Base-by-base conservation (phyloP, 2,113 vertebrate species). In the Austrofundulus limnaeus region DNA sequence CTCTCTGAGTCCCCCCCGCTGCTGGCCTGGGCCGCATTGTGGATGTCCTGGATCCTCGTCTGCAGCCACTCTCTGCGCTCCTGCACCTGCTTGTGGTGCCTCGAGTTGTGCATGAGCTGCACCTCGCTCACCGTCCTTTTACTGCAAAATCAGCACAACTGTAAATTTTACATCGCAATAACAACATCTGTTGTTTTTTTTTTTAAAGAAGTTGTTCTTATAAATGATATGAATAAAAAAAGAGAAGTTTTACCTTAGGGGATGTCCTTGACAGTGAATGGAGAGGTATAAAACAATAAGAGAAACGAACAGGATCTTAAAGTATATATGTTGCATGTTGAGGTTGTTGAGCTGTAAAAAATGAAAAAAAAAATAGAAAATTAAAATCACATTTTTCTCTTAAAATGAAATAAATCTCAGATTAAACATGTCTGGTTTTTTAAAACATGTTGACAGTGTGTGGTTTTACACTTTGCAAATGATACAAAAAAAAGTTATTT, bases 91-190 rank as follows among this genome's bases (percentile, higher is more conserved):
- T 92, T 87, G 15, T 92, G 93, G 63, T 94, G 93, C 4, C 94
- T 90, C 3, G 93, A 70, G 52, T 95, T 91, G 55, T 98, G 96
- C 97, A 99, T 98, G 15, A 97, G 46, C 78, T 99, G 95, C 77
- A 98, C 93, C 82, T 99, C 97, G 28, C 95, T 95, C 71, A 99
- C 92, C 0, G 95, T 91, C 72, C 96, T 86, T 61, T 92, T 96
- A 61, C 97, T 98, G 70, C 34, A 34, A 11, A 55, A 75, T 15
- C 12, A 52, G 3, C 24, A 42, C 9, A 20, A 14, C 31, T 10
- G 17, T 34, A 14, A 20, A 28, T 31, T 34, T 20, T 37, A 11
- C 42, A 14, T 21, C 4, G 4, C 11, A 7, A 4, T 21, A 13
- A 12, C 13, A 21, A 12, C 5, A 34, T 1, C 8, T 34, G 31